Evolutionary conservation across 2,888 invertebrate genomes (phyloP).

Genomic region (Hybos culiciformis): DNA sequence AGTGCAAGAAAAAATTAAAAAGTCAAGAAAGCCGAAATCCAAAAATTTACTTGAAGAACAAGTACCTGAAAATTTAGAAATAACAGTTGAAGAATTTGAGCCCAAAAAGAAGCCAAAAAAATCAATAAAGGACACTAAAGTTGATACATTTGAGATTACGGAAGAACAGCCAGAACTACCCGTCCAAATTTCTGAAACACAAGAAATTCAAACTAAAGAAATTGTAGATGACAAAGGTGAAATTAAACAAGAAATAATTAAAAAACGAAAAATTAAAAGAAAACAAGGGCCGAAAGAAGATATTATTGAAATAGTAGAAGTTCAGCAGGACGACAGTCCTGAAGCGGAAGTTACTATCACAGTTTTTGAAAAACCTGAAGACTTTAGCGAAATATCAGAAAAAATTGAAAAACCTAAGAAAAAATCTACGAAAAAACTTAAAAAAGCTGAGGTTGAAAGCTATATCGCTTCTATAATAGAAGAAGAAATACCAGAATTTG

Average conservation of each 20-base stretch:
- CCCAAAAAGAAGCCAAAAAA: conserved; percentile 11
- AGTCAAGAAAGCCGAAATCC: conserved; percentile 33
- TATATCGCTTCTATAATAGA: conserved; percentile 25
- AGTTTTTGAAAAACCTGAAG: conserved; percentile 29
- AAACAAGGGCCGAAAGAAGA: conserved; percentile 35
- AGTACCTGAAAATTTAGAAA: conserved; percentile 5
- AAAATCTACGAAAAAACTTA: conserved; percentile 22
- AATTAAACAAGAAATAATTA: conserved; percentile 27
- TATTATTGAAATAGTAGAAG: conserved; percentile 31
- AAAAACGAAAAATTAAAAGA: conserved; percentile 32
- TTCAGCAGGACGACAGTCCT: conserved; percentile 32
- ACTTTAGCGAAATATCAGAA: conserved; percentile 13
- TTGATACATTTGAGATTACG: conserved; percentile 5
- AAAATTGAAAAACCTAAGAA: conserved; percentile 25
- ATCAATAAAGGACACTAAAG: conserved; percentile 13
- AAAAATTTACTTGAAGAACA: conserved; percentile 31
- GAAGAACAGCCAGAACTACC: conserved; percentile 9
- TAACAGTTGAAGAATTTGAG: neutral
- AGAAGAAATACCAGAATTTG: conserved; percentile 24
- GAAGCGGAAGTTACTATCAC: conserved; percentile 35
- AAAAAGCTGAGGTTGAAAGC: conserved; percentile 23
- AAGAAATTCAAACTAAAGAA: conserved; percentile 16
- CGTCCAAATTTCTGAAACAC: conserved; percentile 23
- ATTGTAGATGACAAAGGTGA: conserved; percentile 23
- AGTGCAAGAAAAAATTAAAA: conserved; percentile 30